Evolutionary conservation across 2,888 invertebrate species (phyloP), one percentile per base, ranked within the genome.

Genomic region (Pammene aurita): DNA sequence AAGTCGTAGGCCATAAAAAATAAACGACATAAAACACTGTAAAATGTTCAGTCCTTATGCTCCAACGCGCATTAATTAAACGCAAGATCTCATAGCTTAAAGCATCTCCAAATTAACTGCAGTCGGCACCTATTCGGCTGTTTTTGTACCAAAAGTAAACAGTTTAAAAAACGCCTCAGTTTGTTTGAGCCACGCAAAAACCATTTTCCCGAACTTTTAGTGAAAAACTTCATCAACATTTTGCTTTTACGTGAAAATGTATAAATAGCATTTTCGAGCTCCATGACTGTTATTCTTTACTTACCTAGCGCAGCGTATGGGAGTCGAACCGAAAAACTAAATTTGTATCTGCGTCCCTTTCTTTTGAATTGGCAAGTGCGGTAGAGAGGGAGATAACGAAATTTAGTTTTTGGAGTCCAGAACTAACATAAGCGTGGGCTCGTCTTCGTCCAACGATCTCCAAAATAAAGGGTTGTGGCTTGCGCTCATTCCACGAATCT

Each of bases 151-250:
- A 9, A 38, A 50, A 5, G 61, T 61, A 61, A 50, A 61, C 61
- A 61, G 61, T 61, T 61, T 50, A 61, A 61, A 60, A 61, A 61
- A 61, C 61, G 61, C 61, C 61, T 50, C 48, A 38, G 16, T 35
- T 13, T 16, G 48, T 50, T 48, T 61, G 48, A 5, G 61, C 13
- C 48, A 16, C 60, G 46, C 46, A 34, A 46, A 60, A 60, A 42
- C n/a, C 60, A 6, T 41, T 57, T 57, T 42, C 13, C 58, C 35
- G n/a, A 58, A 46, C 35, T 61, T 60, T 61, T 34, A 18, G 35
- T 13, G 48, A 61, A 61, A 61, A 48, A 38, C 11, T 26, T 26
- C 26, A 26, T 35, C 34, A 35, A 14, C 48, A 10, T 26, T 26
- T 26, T 60, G n/a, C 44, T 58, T 42, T 50, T 38, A 60, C 11